These are phyloP conservation scores for Argynnis bischoffii DNA, from an alignment of 2,888 invertebrate species.

Conservation along the genomic window DNA sequence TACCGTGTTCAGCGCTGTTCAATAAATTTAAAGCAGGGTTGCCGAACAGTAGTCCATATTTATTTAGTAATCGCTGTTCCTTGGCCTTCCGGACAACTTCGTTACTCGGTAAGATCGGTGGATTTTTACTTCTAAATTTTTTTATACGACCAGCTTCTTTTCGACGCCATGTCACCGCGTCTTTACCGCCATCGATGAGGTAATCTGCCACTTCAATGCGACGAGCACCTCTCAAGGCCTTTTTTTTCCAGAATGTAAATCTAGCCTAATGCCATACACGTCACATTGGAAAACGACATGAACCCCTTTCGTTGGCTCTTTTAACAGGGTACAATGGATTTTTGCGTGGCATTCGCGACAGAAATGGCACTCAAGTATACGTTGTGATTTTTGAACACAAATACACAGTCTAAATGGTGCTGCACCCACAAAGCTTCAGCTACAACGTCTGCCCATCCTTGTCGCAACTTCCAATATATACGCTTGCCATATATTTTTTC, in stretches of 20 bases:
- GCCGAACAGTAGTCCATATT: not conserved
- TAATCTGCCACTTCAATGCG: conserved; percentile 2
- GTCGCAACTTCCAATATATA: no score
- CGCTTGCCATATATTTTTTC: no score
- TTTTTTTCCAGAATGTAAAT: conserved; percentile 1
- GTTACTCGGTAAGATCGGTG: conserved; percentile 5
- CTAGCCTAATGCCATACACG: not conserved
- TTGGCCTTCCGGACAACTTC: not conserved
- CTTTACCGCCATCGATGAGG: not conserved
- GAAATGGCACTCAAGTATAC: no score
- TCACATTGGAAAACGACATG: conserved; percentile 1
- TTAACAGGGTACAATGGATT: no score
- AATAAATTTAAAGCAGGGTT: conserved; percentile 3
- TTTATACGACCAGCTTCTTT: no score
- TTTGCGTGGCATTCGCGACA: no score
- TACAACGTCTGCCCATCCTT: no score
- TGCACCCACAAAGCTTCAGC: no score
- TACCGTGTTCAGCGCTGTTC: not conserved
- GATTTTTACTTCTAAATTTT: conserved; percentile 2
- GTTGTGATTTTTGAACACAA: no score
- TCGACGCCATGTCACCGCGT: conserved; percentile 7
- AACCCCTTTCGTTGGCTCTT: not conserved
- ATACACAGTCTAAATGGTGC: no score
- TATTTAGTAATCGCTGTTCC: conserved; percentile 1
- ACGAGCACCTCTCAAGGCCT: conserved; percentile 4